Base-by-base conservation (phyloP, 1,140 invertebrate genomes). In the Drosophila ananassae region DNA sequence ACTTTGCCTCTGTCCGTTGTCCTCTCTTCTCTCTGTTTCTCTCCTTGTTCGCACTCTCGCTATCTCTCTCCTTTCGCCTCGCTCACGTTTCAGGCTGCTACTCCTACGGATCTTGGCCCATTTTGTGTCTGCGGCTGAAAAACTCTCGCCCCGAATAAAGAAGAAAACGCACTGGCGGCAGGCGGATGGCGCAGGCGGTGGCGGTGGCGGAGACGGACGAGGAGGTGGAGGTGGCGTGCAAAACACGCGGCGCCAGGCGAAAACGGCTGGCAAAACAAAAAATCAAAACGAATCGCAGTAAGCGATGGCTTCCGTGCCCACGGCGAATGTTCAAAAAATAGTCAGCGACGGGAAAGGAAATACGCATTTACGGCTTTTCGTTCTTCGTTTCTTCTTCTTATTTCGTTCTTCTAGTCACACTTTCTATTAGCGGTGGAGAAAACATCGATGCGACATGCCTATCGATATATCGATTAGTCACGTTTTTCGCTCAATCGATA, bases 311-410 rank as follows among this genome's bases (percentile, higher is more conserved):
- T 12, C 34, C 9, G 34, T 37, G 34, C 10, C 34, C 34, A 12
- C 46, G 28, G 46, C 17, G 24, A 17, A 25, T 13, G 50, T 22
- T 9, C 17, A 2, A 6, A 34, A 8, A 66, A 47, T 50, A 25
- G 50, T 54, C 41, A 57, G 58, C 46, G 37, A 46, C n/a, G 25
- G 51, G 53, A 39, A 53, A 73, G 60, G 41, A 76, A 74, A 60
- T 68, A 77, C 73, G 74, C 74, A 77, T 68, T 73, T 64, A 46
- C 63, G 46, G 44, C 28, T 22, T 30, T 58, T 7, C 22, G 17
- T 44, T 44, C 34, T 37, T 44, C 13, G 41, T 37, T 37, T 37
- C 34, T 37, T n/a, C 12, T 37, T 37, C 34, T 37, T 37, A 10
- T 37, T 37, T 37, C 9, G 61, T 47, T 47, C 55, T 9, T 24